Evolutionary conservation across 2,797 vertebrate species (phyloP), one percentile per base, ranked within the genome.

Genomic region (Florisuga fusca): DNA sequence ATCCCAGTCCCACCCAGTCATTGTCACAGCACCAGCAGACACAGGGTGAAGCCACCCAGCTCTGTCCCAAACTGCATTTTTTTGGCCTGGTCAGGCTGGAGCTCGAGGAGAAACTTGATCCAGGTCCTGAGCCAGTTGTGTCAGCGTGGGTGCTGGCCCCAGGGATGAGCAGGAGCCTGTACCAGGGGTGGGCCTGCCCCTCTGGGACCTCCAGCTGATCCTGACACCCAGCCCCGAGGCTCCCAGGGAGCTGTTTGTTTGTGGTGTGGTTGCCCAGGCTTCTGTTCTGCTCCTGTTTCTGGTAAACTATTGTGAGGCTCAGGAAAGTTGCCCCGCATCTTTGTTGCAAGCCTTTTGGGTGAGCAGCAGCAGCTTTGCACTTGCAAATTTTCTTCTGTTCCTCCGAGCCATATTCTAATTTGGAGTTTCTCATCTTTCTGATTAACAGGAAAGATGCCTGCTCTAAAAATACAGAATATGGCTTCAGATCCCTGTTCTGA

Each of bases 401-500:
- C 41, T 96, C 76, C 53, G 66, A 86, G 92, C 95, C 79, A 57
- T 84, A 89, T 95, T 97, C 93, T 96, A 96, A 95, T 95, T 97
- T 93, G 84, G 92, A 96, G 94, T 93, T 97, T 94, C 92, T 95
- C 91, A 95, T 96, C 94, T 93, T 92, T 94, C 94, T 94, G 91
- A 95, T 96, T 95, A 96, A 94, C 95, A 96, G 92, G 90, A 95
- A 95, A 95, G 95, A 96, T 96, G 96, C 81, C 75, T 95, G 93
- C 90, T 97, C 96, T 97, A 97, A 96, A 97, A 96, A 97, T 97
- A 96, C 2, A 96, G 87, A 94, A 79, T 93, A 95, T 93, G 94
- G 94, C 95, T 96, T 90, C 96, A 93, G 91, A 96, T 96, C 89
- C 66, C 89, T 96, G 91, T 94, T 96, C 95, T 95, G 94, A 95